phyloP scores from a whole-genome alignment of 2,797 vertebrate species.

The Oreonectes daqikongensis region DNA sequence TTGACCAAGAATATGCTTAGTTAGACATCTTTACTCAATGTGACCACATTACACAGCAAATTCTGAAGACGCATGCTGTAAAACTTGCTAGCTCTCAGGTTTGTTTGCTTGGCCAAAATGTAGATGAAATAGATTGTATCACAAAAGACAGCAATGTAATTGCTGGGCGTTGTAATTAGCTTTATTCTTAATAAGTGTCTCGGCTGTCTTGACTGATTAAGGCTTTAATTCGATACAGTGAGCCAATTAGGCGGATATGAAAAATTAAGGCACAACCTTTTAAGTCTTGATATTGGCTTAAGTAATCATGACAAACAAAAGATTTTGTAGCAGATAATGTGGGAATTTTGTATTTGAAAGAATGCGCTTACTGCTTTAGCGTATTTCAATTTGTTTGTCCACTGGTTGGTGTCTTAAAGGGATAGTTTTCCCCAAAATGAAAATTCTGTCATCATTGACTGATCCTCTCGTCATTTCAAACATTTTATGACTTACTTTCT shows the following conservation, averaged over 20 bases:
- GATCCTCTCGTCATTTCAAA: no score
- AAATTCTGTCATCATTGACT: no score
- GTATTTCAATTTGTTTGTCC: no score
- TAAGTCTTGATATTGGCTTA: constrained; percentile 6
- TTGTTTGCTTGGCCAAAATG: not conserved
- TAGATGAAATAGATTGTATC: constrained; percentile 30
- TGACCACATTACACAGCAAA: not conserved
- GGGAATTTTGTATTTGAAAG: not conserved
- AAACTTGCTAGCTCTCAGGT: not conserved
- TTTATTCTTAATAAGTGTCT: constrained; percentile 39
- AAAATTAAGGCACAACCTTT: constrained; percentile 26
- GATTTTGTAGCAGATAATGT: not conserved
- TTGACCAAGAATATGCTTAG: no score
- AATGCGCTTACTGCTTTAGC: not conserved
- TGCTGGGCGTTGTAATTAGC: constrained; percentile 19
- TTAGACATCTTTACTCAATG: not conserved
- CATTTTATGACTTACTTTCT: no score
- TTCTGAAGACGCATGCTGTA: not conserved
- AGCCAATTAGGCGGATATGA: constrained; percentile 14
- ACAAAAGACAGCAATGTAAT: constrained; percentile 10
- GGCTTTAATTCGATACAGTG: constrained; percentile 26
- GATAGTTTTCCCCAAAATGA: no score
- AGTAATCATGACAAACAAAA: constrained; percentile 14
- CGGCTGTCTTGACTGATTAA: constrained; percentile 39
- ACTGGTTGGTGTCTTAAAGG: no score